Conservation (phyloP, 2,797 vertebrate genomes). For the Onychomys leucogaster region DNA sequence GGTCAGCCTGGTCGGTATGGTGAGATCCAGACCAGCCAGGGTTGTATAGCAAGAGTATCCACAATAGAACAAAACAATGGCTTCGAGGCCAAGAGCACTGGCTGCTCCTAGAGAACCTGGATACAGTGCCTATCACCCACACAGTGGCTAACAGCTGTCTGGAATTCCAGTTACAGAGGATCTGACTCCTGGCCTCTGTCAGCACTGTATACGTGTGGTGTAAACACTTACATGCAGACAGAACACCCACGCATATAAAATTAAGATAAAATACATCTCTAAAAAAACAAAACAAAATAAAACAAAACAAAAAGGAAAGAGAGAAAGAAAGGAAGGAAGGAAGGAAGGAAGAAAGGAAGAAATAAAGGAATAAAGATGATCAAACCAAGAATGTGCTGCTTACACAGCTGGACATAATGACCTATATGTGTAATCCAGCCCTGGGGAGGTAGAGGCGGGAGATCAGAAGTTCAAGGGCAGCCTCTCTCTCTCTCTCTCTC, state of each 20-base stretch:
- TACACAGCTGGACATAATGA: neutral
- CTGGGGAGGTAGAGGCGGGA: neutral
- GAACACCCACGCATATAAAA: neutral
- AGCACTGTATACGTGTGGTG: neutral
- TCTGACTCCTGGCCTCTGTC: neutral
- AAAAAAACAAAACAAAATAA: neutral
- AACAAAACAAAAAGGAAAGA: no score
- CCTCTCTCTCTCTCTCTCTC: no score
- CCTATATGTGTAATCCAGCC: neutral
- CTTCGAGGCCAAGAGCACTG: neutral
- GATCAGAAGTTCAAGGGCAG: neutral
- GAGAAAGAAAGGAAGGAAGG: no score
- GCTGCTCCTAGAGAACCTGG: neutral
- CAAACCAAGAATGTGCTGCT: neutral
- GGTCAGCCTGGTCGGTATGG: neutral
- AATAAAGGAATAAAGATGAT: neutral
- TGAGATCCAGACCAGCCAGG: neutral
- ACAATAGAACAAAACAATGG: neutral
- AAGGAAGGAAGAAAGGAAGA: no score
- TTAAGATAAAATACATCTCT: no score
- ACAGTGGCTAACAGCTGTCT: neutral
- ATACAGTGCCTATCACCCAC: neutral
- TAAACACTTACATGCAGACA: no score
- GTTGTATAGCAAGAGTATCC: neutral
- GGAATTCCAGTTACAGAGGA: neutral